phyloP scores from a whole-genome alignment of 2,888 invertebrate genomes.

The Sinodicranocentrus sp. region DNA sequence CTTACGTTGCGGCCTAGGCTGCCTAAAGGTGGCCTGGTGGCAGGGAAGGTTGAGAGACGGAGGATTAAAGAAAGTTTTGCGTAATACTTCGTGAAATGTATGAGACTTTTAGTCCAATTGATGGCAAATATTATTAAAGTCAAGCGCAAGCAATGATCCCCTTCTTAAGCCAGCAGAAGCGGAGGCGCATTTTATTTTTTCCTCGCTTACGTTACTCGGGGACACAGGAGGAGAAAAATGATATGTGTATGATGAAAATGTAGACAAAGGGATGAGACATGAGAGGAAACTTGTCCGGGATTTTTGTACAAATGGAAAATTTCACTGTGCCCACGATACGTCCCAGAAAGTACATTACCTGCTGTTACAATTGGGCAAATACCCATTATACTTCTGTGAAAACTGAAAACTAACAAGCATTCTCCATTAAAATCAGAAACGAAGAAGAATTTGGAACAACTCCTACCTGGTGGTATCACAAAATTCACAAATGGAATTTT shows the following conservation, averaged over 20 bases:
- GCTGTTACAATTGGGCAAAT: too few species aligned
- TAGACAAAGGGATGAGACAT: background rate
- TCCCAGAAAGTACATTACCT: too few species aligned
- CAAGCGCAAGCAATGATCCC: background rate
- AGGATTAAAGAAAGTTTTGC: background rate
- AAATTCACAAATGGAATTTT: too few species aligned
- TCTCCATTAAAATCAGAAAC: too few species aligned
- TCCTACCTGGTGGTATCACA: too few species aligned
- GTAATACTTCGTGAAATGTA: background rate
- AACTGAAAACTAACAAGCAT: too few species aligned
- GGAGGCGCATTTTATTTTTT: background rate
- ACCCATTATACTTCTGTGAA: too few species aligned
- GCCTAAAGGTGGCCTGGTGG: background rate
- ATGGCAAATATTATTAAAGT: slow-evolving; percentile 17
- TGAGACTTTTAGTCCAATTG: slow-evolving; percentile 7
- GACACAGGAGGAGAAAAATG: background rate
- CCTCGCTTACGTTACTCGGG: background rate
- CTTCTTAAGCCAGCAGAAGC: background rate
- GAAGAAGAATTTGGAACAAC: too few species aligned
- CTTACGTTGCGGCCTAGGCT: background rate
- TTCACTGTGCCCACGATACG: too few species aligned
- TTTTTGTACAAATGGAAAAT: too few species aligned
- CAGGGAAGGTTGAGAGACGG: too few species aligned
- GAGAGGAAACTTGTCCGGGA: background rate
- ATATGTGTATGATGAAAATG: background rate